Evolutionary conservation across 2,888 invertebrate genomes (phyloP), one percentile per base, ranked within the genome.

Genomic region (Ferrisia virgata): DNA sequence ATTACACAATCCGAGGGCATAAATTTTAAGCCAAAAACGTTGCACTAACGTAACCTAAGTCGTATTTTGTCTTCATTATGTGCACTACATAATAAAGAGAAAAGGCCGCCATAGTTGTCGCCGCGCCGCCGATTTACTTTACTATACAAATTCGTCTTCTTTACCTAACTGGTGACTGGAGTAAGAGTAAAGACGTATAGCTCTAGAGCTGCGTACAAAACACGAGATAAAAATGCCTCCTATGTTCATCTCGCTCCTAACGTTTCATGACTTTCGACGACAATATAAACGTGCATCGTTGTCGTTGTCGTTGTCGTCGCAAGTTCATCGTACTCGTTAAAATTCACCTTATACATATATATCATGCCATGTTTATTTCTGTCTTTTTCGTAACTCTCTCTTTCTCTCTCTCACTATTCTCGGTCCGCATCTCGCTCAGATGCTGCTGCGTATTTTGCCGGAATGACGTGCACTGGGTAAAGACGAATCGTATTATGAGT

Each of bases 21-120:
- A 64, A 64, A 64, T 64, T 64, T 25, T 28, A 64, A 64, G 58
- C 58, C 58, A 64, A 64, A 64, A 64, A 64, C 58, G 58, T 64
- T 64, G 28, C 58, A 64, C 58, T 64, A 64, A 64, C 58, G 58
- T 64, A 25, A n/a, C 58, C 25, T 25, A 25, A 64, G 25, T 64
- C 28, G 28, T 64, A 28, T 64, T 64, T 28, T 64, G 58, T 64
- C 58, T 64, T 64, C 58, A 64, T 64, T 64, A 64, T 64, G 28
- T 28, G 58, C 58, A 28, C 11, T 64, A 25, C 28, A 25, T 64
- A 22, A 64, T 28, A 28, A 64, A 64, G 58, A 64, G 58, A 64
- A 64, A 64, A 64, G 28, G 58, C 58, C 58, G 0, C 47, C 47
- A 18, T 8, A 8, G 13, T 9, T 13, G 8, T 43, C 43, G 43